Evolutionary conservation across 1,140 invertebrate genomes (phyloP).

Genomic region (Aphelenchoides avenae): DNA sequence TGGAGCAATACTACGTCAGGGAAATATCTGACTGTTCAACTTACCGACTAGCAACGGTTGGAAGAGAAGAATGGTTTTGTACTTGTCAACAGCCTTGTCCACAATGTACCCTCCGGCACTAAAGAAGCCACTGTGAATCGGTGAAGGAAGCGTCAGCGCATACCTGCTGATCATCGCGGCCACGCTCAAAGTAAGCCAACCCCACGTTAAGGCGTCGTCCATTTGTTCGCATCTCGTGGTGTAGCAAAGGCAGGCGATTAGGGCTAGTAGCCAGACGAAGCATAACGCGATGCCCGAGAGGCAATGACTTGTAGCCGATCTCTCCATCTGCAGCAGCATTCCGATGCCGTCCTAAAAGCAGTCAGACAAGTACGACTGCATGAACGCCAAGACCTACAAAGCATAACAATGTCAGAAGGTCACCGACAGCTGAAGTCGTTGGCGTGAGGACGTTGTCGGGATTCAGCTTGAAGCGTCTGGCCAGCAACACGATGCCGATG

Average conservation of each 20-base stretch:
- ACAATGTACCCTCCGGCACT: constrained; percentile 61
- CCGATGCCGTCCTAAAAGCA: no score
- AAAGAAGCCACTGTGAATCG: constrained; percentile 7
- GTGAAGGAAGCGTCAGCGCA: background rate
- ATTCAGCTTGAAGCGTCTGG: constrained; percentile 33
- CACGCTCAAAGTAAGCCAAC: constrained; percentile 39
- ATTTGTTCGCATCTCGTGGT: no score
- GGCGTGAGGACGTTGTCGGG: constrained; percentile 47
- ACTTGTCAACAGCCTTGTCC: constrained; percentile 72
- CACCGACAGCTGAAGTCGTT: constrained; percentile 43
- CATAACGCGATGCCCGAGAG: constrained; percentile 38
- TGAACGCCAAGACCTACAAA: constrained; percentile 26
- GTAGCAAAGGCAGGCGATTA: no score
- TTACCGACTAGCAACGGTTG: constrained; percentile 75
- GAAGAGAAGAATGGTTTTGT: constrained; percentile 76
- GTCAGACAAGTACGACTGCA: constrained; percentile 19
- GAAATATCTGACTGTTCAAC: no score
- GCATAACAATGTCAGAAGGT: constrained; percentile 34
- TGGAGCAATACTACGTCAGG: no score
- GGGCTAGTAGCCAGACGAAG: constrained; percentile 28
- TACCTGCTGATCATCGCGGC: constrained; percentile 47
- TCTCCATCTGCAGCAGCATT: no score
- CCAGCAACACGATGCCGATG: constrained; percentile 15
- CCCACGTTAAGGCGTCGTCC: constrained; percentile 35
- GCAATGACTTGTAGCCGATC: no score